A percentile compares a stretch with the other conserved stretches of the same genome.
Evolutionary conservation across 2,888 invertebrate species (phyloP).

Genomic region (Mystacides longicornis): DNA sequence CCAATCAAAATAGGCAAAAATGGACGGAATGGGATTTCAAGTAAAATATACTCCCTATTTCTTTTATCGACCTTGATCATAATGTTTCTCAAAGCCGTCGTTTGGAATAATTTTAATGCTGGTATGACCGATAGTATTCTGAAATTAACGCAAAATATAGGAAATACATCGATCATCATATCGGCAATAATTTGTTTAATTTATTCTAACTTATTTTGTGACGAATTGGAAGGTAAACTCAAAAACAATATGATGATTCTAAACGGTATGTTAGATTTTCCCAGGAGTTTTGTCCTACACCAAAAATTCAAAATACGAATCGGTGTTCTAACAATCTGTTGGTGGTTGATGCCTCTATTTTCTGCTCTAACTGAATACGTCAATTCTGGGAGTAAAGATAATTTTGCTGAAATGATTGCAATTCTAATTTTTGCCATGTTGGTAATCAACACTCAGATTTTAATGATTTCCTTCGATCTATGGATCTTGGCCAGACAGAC

Average conservation of each 20-base stretch:
- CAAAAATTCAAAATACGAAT: neutral
- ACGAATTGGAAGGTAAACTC: neutral
- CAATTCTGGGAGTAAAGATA: neutral
- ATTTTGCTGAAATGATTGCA: neutral
- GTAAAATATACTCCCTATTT: too few relatives aligned
- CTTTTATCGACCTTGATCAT: too few relatives aligned
- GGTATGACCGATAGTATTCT: too few relatives aligned
- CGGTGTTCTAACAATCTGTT: neutral
- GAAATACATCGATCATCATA: neutral
- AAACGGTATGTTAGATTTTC: neutral
- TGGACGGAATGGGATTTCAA: too few relatives aligned
- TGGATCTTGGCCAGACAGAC: neutral
- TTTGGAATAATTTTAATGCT: too few relatives aligned
- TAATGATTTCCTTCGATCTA: neutral
- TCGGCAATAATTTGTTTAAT: neutral
- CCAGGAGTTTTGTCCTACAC: neutral
- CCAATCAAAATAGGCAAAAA: too few relatives aligned
- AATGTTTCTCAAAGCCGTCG: too few relatives aligned
- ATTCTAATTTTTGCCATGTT: neutral
- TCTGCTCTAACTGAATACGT: neutral
- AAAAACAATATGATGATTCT: neutral
- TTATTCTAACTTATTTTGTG: neutral
- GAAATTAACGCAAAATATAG: neutral
- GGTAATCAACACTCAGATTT: neutral
- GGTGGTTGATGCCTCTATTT: neutral